Percentiles rank a stretch among this genome's conserved stretches.
Evolutionary conservation across 2,888 invertebrate genomes (phyloP).

Genomic region (Watsonalla binaria): DNA sequence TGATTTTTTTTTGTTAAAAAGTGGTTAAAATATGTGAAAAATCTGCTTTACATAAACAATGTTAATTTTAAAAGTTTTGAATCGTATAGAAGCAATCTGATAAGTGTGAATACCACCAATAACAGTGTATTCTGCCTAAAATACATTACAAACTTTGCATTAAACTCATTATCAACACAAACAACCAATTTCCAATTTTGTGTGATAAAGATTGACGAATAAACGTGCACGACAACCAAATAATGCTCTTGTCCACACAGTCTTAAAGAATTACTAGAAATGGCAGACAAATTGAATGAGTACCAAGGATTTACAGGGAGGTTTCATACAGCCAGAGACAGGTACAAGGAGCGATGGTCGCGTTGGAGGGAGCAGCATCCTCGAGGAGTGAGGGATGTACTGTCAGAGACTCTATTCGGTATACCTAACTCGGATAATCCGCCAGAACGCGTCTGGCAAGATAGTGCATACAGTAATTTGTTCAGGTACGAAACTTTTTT

Average conservation of each 20-base stretch:
- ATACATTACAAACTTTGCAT: too few relatives aligned
- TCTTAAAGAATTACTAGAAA: conserved; percentile 30
- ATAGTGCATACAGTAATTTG: conserved; percentile 60
- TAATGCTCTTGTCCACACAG: background rate
- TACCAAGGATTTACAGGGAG: conserved; percentile 88
- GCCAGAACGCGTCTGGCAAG: conserved; percentile 55
- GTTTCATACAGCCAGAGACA: conserved; percentile 83
- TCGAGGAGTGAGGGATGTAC: conserved; percentile 68
- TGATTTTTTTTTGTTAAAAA: too few relatives aligned
- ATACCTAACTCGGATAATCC: conserved; percentile 62
- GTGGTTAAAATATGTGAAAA: too few relatives aligned
- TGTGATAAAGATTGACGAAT: too few relatives aligned
- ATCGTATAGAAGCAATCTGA: too few relatives aligned
- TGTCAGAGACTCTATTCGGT: conserved; percentile 65
- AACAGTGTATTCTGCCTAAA: too few relatives aligned
- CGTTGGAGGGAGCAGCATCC: conserved; percentile 81
- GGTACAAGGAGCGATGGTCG: conserved; percentile 80
- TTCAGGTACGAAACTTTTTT: conserved; percentile 44
- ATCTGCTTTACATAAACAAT: too few relatives aligned
- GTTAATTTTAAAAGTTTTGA: too few relatives aligned
- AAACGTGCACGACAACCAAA: background rate
- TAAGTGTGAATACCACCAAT: too few relatives aligned
- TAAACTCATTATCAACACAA: too few relatives aligned
- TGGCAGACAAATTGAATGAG: conserved; percentile 88
- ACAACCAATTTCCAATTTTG: too few relatives aligned